phyloP scores from a whole-genome alignment of 2,888 invertebrate species.

The Tetragonula carbonaria region DNA sequence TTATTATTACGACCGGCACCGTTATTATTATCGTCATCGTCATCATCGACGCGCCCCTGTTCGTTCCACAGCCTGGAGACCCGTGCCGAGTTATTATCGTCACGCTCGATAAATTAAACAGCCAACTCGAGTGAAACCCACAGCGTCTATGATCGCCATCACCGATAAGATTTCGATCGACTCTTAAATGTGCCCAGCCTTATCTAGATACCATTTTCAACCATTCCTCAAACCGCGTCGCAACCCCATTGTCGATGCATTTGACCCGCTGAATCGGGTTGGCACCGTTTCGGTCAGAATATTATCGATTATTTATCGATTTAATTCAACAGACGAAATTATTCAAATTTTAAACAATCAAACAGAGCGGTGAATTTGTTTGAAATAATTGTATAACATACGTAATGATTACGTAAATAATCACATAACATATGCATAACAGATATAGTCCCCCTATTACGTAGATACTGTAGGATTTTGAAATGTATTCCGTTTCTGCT shows the following conservation, averaged over 20 bases:
- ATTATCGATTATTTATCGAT: background rate
- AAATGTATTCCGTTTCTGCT: background rate
- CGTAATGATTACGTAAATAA: background rate
- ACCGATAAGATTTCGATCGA: constrained; percentile 66
- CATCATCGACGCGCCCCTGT: constrained; percentile 26
- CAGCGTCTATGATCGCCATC: constrained; percentile 49
- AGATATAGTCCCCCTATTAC: background rate
- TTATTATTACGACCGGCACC: constrained; percentile 48
- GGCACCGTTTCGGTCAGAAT: background rate
- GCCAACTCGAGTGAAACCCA: constrained; percentile 60
- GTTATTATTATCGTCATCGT: constrained; percentile 59
- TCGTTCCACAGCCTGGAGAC: background rate
- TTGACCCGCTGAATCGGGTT: constrained; percentile 19
- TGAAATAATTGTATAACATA: background rate
- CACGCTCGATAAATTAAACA: constrained; percentile 72
- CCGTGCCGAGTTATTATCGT: constrained; percentile 57
- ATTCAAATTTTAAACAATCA: background rate
- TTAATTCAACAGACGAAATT: background rate
- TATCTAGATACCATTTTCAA: constrained; percentile 37
- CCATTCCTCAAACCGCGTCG: background rate
- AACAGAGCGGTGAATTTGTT: background rate
- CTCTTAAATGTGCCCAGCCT: constrained; percentile 41
- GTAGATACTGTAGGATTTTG: too few species aligned
- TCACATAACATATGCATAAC: background rate
- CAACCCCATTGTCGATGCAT: background rate